Percentiles rank a stretch among this genome's conserved stretches.
Evolutionary conservation across 2,113 vertebrate species (phyloP).

Genomic region (Oreotragus oreotragus): DNA sequence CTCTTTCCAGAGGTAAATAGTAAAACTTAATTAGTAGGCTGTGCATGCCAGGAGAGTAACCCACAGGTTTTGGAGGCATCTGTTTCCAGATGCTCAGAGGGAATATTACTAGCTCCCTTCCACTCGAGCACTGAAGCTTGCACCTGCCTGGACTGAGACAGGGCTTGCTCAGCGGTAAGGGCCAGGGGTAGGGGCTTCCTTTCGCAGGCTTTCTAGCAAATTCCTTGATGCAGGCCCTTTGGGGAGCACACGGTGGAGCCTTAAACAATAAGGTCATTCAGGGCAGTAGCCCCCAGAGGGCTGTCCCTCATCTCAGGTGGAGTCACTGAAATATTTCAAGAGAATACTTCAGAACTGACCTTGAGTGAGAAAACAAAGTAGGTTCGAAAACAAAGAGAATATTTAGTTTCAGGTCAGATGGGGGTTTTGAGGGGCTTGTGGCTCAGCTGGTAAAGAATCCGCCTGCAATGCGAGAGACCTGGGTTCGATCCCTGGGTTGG

Average conservation of each 20-base stretch:
- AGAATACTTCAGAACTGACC: not conserved
- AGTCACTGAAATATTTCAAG: not conserved
- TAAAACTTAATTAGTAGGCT: slow-evolving; percentile 74
- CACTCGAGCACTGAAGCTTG: not conserved
- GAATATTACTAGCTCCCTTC: slow-evolving; percentile 9
- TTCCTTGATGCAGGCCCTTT: not conserved
- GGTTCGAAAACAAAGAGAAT: not conserved
- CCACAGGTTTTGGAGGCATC: slow-evolving; percentile 67
- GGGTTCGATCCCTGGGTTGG: not conserved
- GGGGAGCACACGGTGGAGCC: not conserved
- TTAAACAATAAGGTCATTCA: not conserved
- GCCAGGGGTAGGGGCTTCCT: fast-evolving
- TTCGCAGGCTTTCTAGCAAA: not conserved
- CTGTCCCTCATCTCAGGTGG: not conserved
- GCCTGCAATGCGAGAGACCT: not conserved
- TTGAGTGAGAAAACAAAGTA: not conserved
- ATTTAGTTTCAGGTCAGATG: no score
- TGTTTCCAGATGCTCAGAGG: slow-evolving; percentile 51
- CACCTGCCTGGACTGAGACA: not conserved
- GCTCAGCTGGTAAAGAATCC: not conserved
- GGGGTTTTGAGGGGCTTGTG: not conserved
- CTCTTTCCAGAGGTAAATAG: slow-evolving; percentile 74
- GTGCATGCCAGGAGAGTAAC: slow-evolving; percentile 42
- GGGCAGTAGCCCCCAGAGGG: no score
- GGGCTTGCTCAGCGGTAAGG: fast-evolving